These are phyloP conservation scores for Capra hircus DNA, from an alignment of 2,113 vertebrate species.

Conservation along the genomic window DNA sequence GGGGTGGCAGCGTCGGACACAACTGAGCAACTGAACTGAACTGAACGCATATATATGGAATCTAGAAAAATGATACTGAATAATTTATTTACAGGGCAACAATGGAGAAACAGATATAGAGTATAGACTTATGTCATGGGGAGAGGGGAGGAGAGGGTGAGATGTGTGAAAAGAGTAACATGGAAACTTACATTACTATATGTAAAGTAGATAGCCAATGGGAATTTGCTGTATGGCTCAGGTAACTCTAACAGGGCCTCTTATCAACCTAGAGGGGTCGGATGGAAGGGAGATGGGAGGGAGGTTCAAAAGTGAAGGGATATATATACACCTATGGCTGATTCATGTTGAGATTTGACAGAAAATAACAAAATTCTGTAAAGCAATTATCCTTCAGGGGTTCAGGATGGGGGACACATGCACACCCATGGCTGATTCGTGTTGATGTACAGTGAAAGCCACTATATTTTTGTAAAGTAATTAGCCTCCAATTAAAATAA, in stretches of 20 bases:
- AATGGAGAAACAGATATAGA: background rate
- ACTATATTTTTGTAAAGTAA: background rate
- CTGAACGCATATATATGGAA: fast-evolving
- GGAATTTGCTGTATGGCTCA: background rate
- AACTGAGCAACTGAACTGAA: no score
- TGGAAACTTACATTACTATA: background rate
- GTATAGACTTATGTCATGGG: no score
- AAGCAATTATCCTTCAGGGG: background rate
- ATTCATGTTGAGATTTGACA: background rate
- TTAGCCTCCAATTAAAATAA: background rate
- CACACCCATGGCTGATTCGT: background rate
- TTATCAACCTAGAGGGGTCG: background rate
- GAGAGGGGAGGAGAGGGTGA: no score
- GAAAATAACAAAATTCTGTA: background rate
- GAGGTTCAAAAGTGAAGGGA: background rate
- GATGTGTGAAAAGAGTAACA: background rate
- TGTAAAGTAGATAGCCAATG: background rate
- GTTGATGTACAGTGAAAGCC: fast-evolving
- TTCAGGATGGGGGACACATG: background rate
- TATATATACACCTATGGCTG: background rate
- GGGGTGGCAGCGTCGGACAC: no score
- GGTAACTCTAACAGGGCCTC: background rate
- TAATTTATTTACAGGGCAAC: background rate
- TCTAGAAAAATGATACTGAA: background rate
- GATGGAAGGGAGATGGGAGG: background rate